These are phyloP conservation scores for Hepsetus odoe DNA, from an alignment of 2,113 vertebrate genomes.

Conservation along the genomic window DNA sequence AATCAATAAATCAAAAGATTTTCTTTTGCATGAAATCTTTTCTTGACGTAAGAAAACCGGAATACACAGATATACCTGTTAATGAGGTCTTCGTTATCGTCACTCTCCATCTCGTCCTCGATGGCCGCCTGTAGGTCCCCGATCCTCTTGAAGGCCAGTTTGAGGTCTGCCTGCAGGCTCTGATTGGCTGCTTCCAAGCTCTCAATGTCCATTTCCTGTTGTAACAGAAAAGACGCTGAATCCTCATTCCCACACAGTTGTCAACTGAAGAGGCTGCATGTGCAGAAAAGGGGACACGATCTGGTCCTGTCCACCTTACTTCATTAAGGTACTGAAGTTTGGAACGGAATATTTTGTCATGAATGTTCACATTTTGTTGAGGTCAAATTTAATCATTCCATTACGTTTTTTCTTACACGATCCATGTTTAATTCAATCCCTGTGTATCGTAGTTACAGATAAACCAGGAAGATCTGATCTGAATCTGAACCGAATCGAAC, in stretches of 20 bases:
- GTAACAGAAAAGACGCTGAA: background rate
- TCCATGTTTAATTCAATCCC: too few species aligned
- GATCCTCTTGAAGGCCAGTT: constrained; percentile 97
- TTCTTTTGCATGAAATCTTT: background rate
- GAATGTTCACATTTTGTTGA: too few species aligned
- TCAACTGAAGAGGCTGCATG: background rate
- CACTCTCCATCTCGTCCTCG: constrained; percentile 98
- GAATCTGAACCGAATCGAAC: too few species aligned
- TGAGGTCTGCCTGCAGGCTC: constrained; percentile 96
- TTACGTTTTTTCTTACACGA: too few species aligned
- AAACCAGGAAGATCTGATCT: too few species aligned
- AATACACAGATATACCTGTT: constrained; percentile 91
- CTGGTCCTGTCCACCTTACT: too few species aligned
- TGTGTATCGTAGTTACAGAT: too few species aligned
- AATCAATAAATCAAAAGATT: background rate
- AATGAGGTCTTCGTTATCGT: constrained; percentile 94
- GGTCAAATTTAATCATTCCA: too few species aligned
- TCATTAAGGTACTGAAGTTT: too few species aligned
- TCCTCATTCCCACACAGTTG: background rate
- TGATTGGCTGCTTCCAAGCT: constrained; percentile 96
- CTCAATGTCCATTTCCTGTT: constrained; percentile 96
- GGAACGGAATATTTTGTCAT: too few species aligned
- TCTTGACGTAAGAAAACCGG: background rate
- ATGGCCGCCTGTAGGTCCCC: constrained; percentile 97
- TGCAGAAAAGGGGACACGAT: too few species aligned